These are phyloP conservation scores for Allophyes oxyacanthae DNA, from an alignment of 2,888 invertebrate species.

Conservation along the genomic window DNA sequence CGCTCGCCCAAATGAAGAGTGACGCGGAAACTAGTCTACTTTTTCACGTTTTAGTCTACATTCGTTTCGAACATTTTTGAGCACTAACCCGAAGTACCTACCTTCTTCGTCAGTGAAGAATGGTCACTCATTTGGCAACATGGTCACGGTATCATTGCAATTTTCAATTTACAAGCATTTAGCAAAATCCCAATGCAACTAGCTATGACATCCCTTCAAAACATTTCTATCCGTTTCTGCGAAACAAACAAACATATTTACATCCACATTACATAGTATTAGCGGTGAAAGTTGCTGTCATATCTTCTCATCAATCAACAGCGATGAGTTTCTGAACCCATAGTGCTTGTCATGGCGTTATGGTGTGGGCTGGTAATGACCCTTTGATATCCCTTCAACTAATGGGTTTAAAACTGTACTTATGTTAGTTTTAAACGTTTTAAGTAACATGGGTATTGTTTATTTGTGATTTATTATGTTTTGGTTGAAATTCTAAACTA, in stretches of 20 bases:
- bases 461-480: neutral
- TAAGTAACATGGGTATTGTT: neutral
- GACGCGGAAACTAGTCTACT: no score
- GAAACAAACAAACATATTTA: constrained; percentile 19
- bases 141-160: no score
- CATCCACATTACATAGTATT: neutral
- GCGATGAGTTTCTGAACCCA: constrained; percentile 50
- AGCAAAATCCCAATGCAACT: no score
- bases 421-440: constrained; percentile 4
- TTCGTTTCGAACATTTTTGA: no score
- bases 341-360: constrained; percentile 50
- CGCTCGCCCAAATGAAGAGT: no score
- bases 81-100: no score
- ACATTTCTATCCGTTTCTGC: constrained; percentile 18
- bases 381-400: constrained; percentile 39
- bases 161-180: no score
- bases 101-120: no score
- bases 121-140: no score
- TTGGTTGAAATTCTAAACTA: neutral
- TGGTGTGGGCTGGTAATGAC: constrained; percentile 40
- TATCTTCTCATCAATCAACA: constrained; percentile 50
- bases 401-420: constrained; percentile 47
- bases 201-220: neutral
- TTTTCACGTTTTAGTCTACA: no score
- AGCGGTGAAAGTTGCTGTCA: constrained; percentile 28